Conservation (phyloP, 2,113 vertebrate genomes). For the Lates calcarifer region DNA sequence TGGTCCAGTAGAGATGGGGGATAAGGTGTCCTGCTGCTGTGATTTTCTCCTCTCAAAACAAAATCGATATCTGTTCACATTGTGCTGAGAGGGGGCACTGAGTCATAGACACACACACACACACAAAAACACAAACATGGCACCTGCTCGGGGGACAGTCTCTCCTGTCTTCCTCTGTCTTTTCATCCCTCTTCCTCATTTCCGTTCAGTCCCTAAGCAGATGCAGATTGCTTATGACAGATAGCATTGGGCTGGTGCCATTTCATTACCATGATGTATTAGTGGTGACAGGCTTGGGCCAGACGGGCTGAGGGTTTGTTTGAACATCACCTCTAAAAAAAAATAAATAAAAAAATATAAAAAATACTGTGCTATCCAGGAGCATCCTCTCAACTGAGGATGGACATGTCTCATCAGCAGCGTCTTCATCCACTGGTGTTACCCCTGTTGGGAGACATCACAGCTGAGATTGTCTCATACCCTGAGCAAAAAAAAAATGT, state of each 20-base stretch:
- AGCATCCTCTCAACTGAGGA: constrained; percentile 17
- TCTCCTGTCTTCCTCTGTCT: constrained; percentile 38
- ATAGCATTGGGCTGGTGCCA: constrained; percentile 64
- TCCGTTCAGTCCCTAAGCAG: constrained; percentile 50
- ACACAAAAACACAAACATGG: constrained; percentile 26
- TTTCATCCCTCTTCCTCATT: constrained; percentile 49
- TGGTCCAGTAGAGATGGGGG: constrained; percentile 29
- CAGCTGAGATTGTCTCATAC: constrained; percentile 16
- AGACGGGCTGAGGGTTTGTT: constrained; percentile 44
- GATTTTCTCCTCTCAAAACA: constrained; percentile 52
- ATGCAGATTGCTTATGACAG: constrained; percentile 68
- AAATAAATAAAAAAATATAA: too few relatives aligned
- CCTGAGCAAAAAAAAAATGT: background rate
- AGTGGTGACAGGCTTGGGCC: constrained; percentile 55
- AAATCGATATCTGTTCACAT: constrained; percentile 57
- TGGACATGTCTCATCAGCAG: constrained; percentile 25
- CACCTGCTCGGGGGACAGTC: constrained; percentile 33
- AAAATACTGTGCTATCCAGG: constrained; percentile 19
- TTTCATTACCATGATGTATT: constrained; percentile 76
- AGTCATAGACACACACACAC: background rate
- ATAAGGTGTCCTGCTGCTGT: constrained; percentile 27
- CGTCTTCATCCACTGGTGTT: background rate
- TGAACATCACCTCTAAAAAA: constrained; percentile 38
- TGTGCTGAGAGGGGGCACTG: constrained; percentile 17
- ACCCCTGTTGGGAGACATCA: background rate